A percentile compares a stretch with the other conserved stretches of the same genome.
These are phyloP conservation scores for Echeneis naucrates DNA, from an alignment of 2,797 vertebrate genomes.

Conservation along the genomic window DNA sequence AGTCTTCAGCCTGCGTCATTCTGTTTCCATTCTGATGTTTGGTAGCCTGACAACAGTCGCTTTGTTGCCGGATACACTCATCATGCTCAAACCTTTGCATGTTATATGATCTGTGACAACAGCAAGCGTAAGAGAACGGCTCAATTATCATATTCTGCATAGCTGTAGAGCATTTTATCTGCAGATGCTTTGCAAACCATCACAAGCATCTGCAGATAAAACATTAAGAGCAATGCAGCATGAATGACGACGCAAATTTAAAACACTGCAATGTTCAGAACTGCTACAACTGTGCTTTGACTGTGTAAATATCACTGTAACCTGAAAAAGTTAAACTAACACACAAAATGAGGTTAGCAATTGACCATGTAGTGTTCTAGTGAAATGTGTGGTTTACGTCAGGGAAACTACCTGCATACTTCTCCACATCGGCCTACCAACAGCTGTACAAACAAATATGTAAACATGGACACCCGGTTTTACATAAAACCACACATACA, in stretches of 20 bases:
- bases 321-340: slow-evolving; percentile 41
- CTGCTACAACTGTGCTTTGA: slow-evolving; percentile 16
- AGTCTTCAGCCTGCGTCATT: slow-evolving; percentile 63
- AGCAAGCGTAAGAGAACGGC: slow-evolving; percentile 6
- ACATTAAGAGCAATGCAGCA: background rate
- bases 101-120: slow-evolving; percentile 29
- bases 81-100: slow-evolving; percentile 27
- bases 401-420: slow-evolving; percentile 44
- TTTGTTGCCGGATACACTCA: slow-evolving; percentile 58
- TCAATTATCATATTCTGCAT: background rate
- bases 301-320: slow-evolving; percentile 12
- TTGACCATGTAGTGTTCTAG: slow-evolving; percentile 60
- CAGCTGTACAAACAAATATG: slow-evolving; percentile 34
- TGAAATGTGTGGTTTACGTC: slow-evolving; percentile 69
- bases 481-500: slow-evolving; percentile 17
- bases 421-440: slow-evolving; percentile 36
- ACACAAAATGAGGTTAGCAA: slow-evolving; percentile 56
- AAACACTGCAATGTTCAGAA: slow-evolving; percentile 2
- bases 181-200: background rate
- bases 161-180: background rate
- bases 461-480: slow-evolving; percentile 40
- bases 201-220: background rate
- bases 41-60: slow-evolving; percentile 63
- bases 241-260: background rate
- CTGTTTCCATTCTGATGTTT: slow-evolving; percentile 69